Percentiles rank a stretch among this genome's conserved stretches.
Conservation (phyloP, 2,797 vertebrate genomes). For the Enteromius argenteus region DNA sequence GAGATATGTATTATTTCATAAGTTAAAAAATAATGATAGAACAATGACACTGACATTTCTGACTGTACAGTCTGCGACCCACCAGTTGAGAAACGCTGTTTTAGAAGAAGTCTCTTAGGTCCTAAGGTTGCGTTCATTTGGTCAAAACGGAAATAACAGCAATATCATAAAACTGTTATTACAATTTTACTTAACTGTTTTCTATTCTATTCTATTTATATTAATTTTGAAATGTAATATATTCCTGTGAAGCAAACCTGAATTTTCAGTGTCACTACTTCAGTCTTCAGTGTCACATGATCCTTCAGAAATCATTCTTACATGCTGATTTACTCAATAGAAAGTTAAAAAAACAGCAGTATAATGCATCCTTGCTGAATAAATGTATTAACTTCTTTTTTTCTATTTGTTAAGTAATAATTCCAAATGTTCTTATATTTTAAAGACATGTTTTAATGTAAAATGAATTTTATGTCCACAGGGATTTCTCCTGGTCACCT, state of each 20-base stretch:
- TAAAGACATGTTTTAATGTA: not conserved
- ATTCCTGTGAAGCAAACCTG: not conserved
- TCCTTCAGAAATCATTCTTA: not conserved
- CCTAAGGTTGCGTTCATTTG: not conserved
- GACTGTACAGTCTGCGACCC: no score
- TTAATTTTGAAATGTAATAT: not conserved
- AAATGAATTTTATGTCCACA: slow-evolving; percentile 62
- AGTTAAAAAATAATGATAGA: no score
- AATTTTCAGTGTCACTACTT: not conserved
- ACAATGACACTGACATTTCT: no score
- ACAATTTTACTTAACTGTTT: not conserved
- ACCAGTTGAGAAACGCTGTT: no score
- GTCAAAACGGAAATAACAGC: not conserved
- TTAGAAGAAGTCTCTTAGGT: not conserved
- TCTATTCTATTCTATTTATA: not conserved
- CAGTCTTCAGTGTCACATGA: not conserved
- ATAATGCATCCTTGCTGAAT: not conserved
- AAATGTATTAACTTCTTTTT: not conserved
- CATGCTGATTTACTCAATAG: no score
- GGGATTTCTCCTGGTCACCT: slow-evolving; percentile 99
- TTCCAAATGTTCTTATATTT: not conserved
- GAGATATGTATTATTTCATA: no score
- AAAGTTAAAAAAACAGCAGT: not conserved
- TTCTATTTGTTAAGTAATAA: not conserved
- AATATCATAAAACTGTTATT: not conserved